phyloP scores from a whole-genome alignment of 2,797 vertebrate species.

The Phoxinus dragarum region DNA sequence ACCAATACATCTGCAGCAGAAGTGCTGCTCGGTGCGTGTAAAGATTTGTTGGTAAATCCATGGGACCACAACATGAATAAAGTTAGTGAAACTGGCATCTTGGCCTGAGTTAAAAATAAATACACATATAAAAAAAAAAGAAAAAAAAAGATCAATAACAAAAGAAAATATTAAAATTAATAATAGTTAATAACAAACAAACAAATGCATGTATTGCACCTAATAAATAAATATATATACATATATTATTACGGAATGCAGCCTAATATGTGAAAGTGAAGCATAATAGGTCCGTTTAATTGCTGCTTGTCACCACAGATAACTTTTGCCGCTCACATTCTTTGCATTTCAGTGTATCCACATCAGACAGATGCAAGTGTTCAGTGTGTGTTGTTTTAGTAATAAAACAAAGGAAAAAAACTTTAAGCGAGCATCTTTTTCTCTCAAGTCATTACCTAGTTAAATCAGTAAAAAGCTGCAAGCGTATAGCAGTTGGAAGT shows the following conservation, averaged over 20 bases:
- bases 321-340: not conserved
- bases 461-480: not conserved
- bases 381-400: not conserved
- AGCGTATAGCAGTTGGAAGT: not conserved
- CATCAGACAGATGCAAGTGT: not conserved
- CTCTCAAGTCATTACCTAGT: not conserved
- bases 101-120: not conserved
- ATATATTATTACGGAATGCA: too few relatives aligned
- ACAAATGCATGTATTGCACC: too few relatives aligned
- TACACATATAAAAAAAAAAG: too few relatives aligned
- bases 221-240: too few relatives aligned
- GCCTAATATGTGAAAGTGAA: too few relatives aligned
- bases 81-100: not conserved
- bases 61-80: not conserved
- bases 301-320: not conserved
- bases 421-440: not conserved
- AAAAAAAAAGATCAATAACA: too few relatives aligned
- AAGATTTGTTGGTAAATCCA: not conserved
- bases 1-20: not conserved
- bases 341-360: not conserved
- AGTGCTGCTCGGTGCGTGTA: not conserved
- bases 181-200: too few relatives aligned
- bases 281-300: not conserved
- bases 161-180: too few relatives aligned
- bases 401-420: not conserved